Percentiles rank a stretch among this genome's conserved stretches.
phyloP scores from a whole-genome alignment of 2,888 invertebrate species.

The Xiphydria camelus region DNA sequence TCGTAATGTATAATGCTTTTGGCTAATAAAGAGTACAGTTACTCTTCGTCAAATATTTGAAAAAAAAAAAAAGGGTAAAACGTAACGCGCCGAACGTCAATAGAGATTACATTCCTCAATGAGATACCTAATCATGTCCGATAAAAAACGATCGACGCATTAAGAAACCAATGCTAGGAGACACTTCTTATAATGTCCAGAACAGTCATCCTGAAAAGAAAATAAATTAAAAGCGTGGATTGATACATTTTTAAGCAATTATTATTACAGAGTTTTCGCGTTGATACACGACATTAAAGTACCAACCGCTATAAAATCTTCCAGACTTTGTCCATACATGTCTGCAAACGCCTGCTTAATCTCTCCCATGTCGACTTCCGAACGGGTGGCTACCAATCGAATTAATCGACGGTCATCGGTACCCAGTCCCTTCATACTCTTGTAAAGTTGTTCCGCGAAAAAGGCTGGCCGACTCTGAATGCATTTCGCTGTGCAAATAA shows the following conservation, averaged over 20 bases:
- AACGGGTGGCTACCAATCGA: conserved; percentile 80
- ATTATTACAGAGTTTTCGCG: neutral
- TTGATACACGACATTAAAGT: conserved; percentile 3
- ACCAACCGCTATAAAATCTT: conserved; percentile 77
- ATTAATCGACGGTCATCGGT: conserved; percentile 87
- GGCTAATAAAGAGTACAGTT: no score
- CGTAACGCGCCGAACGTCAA: no score
- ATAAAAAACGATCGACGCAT: no score
- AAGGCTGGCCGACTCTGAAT: conserved; percentile 79
- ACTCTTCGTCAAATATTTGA: no score
- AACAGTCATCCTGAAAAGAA: conserved; percentile 75
- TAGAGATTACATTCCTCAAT: no score
- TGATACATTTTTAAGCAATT: conserved; percentile 13
- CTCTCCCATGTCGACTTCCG: conserved; percentile 83
- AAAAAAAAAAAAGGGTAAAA: no score
- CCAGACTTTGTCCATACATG: conserved; percentile 75
- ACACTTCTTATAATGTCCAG: conserved; percentile 85
- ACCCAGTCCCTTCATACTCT: conserved; percentile 88
- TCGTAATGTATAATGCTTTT: no score
- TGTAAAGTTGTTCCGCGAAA: conserved; percentile 85
- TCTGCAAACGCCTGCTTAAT: conserved; percentile 79
- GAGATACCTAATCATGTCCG: no score
- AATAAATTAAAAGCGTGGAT: conserved; percentile 21
- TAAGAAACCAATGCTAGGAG: conserved; percentile 69
- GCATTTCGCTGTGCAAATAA: conserved; percentile 74